Conservation (phyloP, 2,113 vertebrate species). For the Xyrauchen texanus region DNA sequence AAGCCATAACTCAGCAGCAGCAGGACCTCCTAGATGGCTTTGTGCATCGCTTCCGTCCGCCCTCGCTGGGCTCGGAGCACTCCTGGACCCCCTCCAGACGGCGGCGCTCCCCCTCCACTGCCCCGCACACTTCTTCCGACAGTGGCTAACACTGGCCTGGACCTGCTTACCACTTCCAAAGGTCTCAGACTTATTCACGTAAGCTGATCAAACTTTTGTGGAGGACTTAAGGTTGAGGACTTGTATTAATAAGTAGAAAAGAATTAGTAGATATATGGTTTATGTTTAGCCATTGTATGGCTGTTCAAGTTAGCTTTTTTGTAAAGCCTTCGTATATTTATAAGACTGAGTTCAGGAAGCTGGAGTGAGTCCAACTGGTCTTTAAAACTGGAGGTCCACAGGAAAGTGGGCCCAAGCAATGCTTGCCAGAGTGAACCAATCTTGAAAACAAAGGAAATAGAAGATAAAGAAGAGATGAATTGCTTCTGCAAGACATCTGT, state of each 20-base stretch:
- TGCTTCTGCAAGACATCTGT: conserved; percentile 42
- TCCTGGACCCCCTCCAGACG: conserved; percentile 76
- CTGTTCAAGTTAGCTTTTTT: conserved; percentile 85
- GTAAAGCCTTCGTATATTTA: conserved; percentile 85
- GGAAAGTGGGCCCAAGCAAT: background rate
- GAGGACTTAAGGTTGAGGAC: conserved; percentile 45
- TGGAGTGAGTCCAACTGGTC: conserved; percentile 70
- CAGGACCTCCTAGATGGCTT: conserved; percentile 80
- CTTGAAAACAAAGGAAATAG: conserved; percentile 54
- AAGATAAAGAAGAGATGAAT: conserved; percentile 34
- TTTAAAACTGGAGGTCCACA: conserved; percentile 56
- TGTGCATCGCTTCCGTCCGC: conserved; percentile 74
- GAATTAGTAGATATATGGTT: conserved; percentile 59
- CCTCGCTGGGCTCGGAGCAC: conserved; percentile 75
- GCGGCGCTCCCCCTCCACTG: conserved; percentile 80
- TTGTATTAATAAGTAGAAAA: conserved; percentile 53
- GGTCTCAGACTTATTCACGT: conserved; percentile 25
- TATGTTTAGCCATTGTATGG: conserved; percentile 85
- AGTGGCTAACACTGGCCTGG: conserved; percentile 75
- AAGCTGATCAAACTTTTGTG: conserved; percentile 15
- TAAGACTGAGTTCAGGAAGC: conserved; percentile 79
- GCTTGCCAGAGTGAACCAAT: conserved; percentile 50
- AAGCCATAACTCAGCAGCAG: conserved; percentile 86
- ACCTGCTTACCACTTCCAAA: conserved; percentile 13
- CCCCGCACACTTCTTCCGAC: conserved; percentile 85